Base-by-base conservation (phyloP, 1,140 invertebrate species). In the Stenopsyche tienmushanensis region DNA sequence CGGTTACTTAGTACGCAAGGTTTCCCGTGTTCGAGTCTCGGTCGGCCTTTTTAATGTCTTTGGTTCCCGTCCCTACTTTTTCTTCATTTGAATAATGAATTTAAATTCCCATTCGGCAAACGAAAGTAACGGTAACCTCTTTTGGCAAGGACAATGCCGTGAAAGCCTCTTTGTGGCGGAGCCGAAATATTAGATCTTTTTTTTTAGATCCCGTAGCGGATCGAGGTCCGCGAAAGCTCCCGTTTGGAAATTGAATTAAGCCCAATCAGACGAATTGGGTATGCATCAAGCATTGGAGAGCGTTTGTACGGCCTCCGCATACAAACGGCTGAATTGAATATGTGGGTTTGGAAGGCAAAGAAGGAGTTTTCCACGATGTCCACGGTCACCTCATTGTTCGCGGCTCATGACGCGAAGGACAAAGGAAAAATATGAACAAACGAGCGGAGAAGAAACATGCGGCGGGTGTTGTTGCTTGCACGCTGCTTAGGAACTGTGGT, bases 31-130 rank as follows among this genome's bases (percentile, higher is more conserved):
- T 34, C 29, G 29, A 13, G 5, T 3, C 15, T 8, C 24, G 52
- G 21, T 42, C 55, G 55, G 55, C 21, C 15, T 29, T 58, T 45
- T 58, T 17, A 18, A 58, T 44, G 55, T 17, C 10, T 24, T 18
- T 5, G 3, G 8, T 25, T 24, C 52, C 26, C 55, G 55, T 58
- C 55, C 39, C 17, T 26, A 26, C 55, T 58, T 58, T 58, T 45
- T 47, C 34, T 64, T 57, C 63, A 65, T 63, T 69, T 69, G 63
- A 69, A 69, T 69, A 69, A 69, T 69, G 67, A 69, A 65, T 65
- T 69, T 69, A 58, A 69, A 69, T 69, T 63, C 53, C 58, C 50
- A 53, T 60, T 65, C 55, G 45, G 66, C 39, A 8, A 42, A 42
- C 25, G 34, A 42, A 47, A 47, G 20, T 47, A 60, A 60, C 57